Evolutionary conservation across 2,797 vertebrate species (phyloP).

Genomic region (Rhabdomys pumilio): DNA sequence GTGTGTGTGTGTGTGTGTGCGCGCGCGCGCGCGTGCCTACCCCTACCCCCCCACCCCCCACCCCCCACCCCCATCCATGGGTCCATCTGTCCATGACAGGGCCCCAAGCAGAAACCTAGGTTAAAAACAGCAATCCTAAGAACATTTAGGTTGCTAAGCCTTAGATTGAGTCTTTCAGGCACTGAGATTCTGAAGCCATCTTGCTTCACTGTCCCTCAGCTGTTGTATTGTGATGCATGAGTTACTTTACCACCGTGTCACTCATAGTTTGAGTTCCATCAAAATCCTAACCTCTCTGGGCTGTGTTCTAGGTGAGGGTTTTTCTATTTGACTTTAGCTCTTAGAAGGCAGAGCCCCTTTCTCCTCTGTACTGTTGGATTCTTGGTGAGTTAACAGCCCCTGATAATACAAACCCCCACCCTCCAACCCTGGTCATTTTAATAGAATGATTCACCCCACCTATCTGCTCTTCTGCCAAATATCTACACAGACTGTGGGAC

Average conservation of each 20-base stretch:
- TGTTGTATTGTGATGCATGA: neutral
- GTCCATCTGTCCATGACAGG: neutral
- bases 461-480: neutral
- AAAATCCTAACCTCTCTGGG: neutral
- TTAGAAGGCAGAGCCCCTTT: constrained; percentile 2
- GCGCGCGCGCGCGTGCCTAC: too few relatives aligned
- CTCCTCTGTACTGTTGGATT: neutral
- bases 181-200: constrained; percentile 46
- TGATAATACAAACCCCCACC: neutral
- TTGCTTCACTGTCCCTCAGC: neutral
- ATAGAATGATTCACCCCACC: neutral
- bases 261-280: neutral
- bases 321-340: constrained; percentile 23
- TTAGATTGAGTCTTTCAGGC: constrained; percentile 33
- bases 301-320: neutral
- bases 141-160: neutral
- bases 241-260: neutral
- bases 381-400: neutral
- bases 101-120: neutral
- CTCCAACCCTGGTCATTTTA: constrained; percentile 38
- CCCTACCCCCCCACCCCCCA: too few relatives aligned
- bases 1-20: too few relatives aligned
- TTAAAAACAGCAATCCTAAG: neutral
- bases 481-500: neutral
- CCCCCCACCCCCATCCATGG: too few relatives aligned